Evolutionary conservation across 1,140 invertebrate species (phyloP), one percentile per base, ranked within the genome.

Genomic region (Copidosoma floridanum): DNA sequence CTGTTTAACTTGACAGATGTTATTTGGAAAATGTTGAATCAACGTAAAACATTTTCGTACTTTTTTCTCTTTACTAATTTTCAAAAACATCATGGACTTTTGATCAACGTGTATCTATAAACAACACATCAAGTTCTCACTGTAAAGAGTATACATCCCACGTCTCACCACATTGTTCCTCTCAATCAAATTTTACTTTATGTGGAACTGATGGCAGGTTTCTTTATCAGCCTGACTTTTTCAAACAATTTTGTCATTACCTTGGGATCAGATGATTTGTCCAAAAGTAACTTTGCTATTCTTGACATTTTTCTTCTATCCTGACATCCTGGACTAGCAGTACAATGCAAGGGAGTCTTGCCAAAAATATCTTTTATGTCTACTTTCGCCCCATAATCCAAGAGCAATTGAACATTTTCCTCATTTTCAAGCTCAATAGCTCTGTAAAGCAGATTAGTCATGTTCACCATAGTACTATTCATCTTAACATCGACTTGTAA

Each of bases 401-500:
- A 46, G 24, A 55, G 53, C 8, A 32, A 6, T 41, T 55, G 29
- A 12, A 55, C 18, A 35, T 46, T 55, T 23, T 55, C 41, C 23
- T 46, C 41, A 7, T 55, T 12, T 32, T 27, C 53, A 32, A 41
- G 35, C 46, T 46, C 24, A 29, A 55, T 35, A 3, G 53, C 53
- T 14, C 29, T 44, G 14, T 55, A 18, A 0, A 55, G 27, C 3
- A 41, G 41, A 29, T 26, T 46, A 18, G 1, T 32, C 12, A 26
- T 16, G 16, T 55, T 41, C 18, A 55, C 14, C 46, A 20, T 43
- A 2, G 10, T 8, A 14, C 23, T 27, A 46, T 55, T 35, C n/a
- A 46, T 20, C 4, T 8, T 10, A 18, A 23, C 27, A 14, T 41
- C 53, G 35, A 27, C 26, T 7, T 55, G 43, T 21, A 32, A 16